phyloP scores from a whole-genome alignment of 1,140 invertebrate genomes.

The Polyergus mexicanus region DNA sequence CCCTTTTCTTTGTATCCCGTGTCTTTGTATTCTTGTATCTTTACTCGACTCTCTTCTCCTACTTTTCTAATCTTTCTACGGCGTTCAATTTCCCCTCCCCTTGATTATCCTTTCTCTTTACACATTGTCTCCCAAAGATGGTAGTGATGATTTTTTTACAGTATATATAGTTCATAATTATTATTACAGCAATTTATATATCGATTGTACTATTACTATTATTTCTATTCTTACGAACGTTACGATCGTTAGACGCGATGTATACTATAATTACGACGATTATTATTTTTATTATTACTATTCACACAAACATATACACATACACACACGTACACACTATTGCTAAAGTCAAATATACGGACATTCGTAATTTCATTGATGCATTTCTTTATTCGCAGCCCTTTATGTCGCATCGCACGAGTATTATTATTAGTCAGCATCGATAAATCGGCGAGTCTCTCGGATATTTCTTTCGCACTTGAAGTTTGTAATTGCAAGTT shows the following conservation, averaged over 20 bases:
- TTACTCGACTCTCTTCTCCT: not conserved
- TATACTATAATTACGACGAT: constrained; percentile 78
- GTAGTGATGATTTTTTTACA: constrained; percentile 77
- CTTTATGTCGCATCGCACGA: not conserved
- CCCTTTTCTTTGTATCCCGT: constrained; percentile 16
- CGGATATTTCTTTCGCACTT: not conserved
- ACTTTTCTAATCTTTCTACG: constrained; percentile 8
- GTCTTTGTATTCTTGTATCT: constrained; percentile 33
- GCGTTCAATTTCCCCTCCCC: constrained; percentile 31
- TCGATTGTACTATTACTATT: constrained; percentile 73
- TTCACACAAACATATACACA: constrained; percentile 54
- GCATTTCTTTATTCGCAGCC: constrained; percentile 46
- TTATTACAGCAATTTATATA: constrained; percentile 67
- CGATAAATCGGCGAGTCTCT: not conserved
- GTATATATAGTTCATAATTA: constrained; percentile 62
- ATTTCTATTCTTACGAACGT: constrained; percentile 70
- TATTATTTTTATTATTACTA: constrained; percentile 69
- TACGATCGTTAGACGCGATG: constrained; percentile 73
- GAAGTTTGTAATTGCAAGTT: constrained; percentile 22
- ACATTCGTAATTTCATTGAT: constrained; percentile 78
- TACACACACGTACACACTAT: constrained; percentile 43
- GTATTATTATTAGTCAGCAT: too few relatives aligned
- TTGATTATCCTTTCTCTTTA: constrained; percentile 54
- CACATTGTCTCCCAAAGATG: constrained; percentile 81
- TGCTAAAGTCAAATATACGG: constrained; percentile 81